A percentile compares a stretch with the other conserved stretches of the same genome.
Conservation (phyloP, 2,888 invertebrate genomes). For the Formica aserva region DNA sequence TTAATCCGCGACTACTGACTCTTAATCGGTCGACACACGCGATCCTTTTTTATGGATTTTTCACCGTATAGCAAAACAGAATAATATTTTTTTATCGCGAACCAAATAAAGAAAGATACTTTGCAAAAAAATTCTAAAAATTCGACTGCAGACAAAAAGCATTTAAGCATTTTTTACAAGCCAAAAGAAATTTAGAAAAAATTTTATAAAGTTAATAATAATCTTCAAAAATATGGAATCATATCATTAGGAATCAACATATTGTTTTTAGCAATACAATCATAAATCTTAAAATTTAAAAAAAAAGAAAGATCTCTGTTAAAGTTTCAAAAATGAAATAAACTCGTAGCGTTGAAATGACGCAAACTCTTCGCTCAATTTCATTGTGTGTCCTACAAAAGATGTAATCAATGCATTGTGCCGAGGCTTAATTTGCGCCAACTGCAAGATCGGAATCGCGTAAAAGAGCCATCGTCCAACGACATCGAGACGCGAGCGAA, state of each 20-base stretch:
- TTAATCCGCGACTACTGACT: slow-evolving; percentile 34
- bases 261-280: too few species aligned
- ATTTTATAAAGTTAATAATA: background rate
- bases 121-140: background rate
- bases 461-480: background rate
- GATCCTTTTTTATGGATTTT: background rate
- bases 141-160: background rate
- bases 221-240: background rate
- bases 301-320: background rate
- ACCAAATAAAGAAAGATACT: background rate
- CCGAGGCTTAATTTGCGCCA: slow-evolving; percentile 27
- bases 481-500: slow-evolving; percentile 10
- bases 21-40: background rate
- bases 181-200: background rate
- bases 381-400: slow-evolving; percentile 17
- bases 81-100: background rate
- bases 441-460: slow-evolving; percentile 18
- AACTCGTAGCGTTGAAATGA: background rate
- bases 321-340: background rate
- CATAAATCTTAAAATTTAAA: background rate
- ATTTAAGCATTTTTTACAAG: background rate
- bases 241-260: too few species aligned
- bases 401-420: slow-evolving; percentile 19
- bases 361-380: background rate
- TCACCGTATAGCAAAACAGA: background rate